Conservation (phyloP, 2,888 invertebrate genomes). For the Tinea semifulvella region DNA sequence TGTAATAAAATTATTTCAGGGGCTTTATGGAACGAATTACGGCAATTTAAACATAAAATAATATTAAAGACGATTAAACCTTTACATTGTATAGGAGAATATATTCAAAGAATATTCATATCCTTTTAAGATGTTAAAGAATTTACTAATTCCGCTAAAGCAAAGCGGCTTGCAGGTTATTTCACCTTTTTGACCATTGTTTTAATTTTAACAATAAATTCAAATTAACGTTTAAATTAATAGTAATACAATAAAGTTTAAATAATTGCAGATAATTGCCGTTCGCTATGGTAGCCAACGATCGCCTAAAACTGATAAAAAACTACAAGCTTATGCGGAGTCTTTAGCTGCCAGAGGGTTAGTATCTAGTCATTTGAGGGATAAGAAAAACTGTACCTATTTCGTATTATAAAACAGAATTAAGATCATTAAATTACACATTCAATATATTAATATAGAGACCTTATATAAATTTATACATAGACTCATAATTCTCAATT, state of each 20-base stretch:
- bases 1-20: too few species aligned
- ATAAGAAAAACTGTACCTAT: neutral
- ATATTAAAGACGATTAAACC: too few species aligned
- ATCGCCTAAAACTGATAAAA: slow-evolving; percentile 51
- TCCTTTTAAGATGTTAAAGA: neutral
- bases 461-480: slow-evolving; percentile 14
- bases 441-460: neutral
- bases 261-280: neutral
- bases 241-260: too few species aligned
- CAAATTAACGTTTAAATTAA: too few species aligned
- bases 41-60: too few species aligned
- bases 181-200: neutral
- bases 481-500: too few species aligned
- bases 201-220: too few species aligned
- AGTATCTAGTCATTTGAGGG: slow-evolving; percentile 15
- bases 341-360: slow-evolving; percentile 78
- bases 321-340: slow-evolving; percentile 63
- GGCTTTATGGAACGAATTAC: too few species aligned
- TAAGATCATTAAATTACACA: neutral
- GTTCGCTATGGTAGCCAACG: slow-evolving; percentile 25
- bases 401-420: neutral
- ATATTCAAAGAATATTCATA: too few species aligned
- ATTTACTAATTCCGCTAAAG: neutral
- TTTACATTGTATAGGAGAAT: too few species aligned
- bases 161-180: slow-evolving; percentile 6